Evolutionary conservation across 2,888 invertebrate species (phyloP), one percentile per base, ranked within the genome.

Genomic region (Xanthorhoe spadicearia): DNA sequence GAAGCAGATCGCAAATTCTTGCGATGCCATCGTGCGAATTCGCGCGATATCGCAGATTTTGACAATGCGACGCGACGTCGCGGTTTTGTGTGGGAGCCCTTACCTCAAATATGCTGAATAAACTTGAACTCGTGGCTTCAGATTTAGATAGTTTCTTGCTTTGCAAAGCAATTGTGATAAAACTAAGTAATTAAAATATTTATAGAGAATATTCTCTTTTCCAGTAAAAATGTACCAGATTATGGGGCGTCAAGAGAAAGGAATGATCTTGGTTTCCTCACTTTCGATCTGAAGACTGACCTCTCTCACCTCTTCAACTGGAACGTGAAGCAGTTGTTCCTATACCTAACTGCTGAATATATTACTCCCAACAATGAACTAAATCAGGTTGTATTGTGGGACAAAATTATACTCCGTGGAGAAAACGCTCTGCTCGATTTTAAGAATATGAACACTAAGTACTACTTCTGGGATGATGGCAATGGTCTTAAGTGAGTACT

Each of bases 381-480:
- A 54, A 97, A 97, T 87, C 97, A 98, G 94, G 98, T 99, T 75
- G 98, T 99, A 0, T 92, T 99, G 19, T 99, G 99, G 99, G 99
- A 99, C 88, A 99, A 99, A 93, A 99, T 99, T 72, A 97, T 99
- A 63, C 93, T 97, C 63, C 95, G 99, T 80, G 98, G 98, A 60
- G 98, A 99, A 87, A 97, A 98, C 93, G 96, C 99, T n/a, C 93
- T 97, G 9, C 88, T 99, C 68, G 97, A 98, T 84, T 97, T 98
- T 83, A 97, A 97, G 85, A 98, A 97, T 82, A 96, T 98, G 95
- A 98, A 99, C 87, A 98, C 98, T 1, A 99, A 99, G 85, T 99
- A 99, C 92, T 99, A 99, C 85, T 99, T 99, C 94, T 98, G 99
- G 98, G 99, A 99, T 94, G 99, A 99, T 94, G 99, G 99, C 68